Evolutionary conservation across 1,140 invertebrate species (phyloP).

Genomic region (Hormaphis cornu): DNA sequence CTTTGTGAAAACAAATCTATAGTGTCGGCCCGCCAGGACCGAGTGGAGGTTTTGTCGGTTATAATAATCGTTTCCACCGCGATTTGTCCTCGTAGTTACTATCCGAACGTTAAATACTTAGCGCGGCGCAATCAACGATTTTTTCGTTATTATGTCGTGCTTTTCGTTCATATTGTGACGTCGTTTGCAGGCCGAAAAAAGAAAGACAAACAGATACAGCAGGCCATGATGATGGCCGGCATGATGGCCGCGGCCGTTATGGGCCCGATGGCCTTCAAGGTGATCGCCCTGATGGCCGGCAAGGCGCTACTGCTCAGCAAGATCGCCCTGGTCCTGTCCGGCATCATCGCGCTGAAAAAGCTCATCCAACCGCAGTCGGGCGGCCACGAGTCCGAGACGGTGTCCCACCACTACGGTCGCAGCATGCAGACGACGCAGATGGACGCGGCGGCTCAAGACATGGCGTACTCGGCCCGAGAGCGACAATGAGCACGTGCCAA

Average conservation of each 20-base stretch:
- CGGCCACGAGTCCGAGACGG: constrained; percentile 67
- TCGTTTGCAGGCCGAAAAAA: constrained; percentile 50
- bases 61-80: no score
- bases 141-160: no score
- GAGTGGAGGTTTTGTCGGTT: no score
- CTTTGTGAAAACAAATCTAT: no score
- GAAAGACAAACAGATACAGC: constrained; percentile 65
- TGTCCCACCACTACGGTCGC: constrained; percentile 55
- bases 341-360: constrained; percentile 74
- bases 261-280: constrained; percentile 62
- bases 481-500: constrained; percentile 37
- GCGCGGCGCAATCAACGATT: no score
- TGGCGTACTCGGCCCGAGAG: constrained; percentile 66
- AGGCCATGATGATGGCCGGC: constrained; percentile 60
- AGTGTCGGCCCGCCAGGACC: no score
- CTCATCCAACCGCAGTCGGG: constrained; percentile 56
- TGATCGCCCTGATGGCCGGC: constrained; percentile 70
- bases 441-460: constrained; percentile 51
- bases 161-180: not conserved
- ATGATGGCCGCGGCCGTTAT: constrained; percentile 68
- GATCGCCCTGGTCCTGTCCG: constrained; percentile 67
- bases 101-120: no score
- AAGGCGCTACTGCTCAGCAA: constrained; percentile 75
- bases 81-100: no score
- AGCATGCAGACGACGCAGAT: constrained; percentile 40